phyloP scores from a whole-genome alignment of 2,113 vertebrate species.

The Ailuropoda melanoleuca region DNA sequence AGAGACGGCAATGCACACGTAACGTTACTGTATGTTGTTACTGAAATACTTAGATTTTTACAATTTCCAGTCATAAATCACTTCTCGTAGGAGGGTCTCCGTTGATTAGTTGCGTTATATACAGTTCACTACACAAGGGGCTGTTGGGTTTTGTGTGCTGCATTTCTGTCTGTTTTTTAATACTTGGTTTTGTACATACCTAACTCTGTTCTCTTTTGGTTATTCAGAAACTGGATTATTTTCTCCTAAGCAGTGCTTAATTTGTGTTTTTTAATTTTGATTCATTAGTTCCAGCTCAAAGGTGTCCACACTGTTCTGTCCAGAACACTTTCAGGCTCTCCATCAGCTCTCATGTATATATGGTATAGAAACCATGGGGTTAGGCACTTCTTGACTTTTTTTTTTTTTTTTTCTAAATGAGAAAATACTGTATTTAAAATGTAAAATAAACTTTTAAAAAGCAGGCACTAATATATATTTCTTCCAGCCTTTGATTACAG shows the following conservation, averaged over 20 bases:
- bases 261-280: slow-evolving; percentile 75
- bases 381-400: slow-evolving; percentile 82
- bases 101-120: slow-evolving; percentile 58
- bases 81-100: slow-evolving; percentile 64
- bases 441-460: slow-evolving; percentile 85
- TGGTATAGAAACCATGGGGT: slow-evolving; percentile 75
- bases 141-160: not conserved
- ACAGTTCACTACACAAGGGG: slow-evolving; percentile 46
- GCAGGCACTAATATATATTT: slow-evolving; percentile 87
- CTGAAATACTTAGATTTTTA: slow-evolving; percentile 48
- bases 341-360: slow-evolving; percentile 77
- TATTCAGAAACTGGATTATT: slow-evolving; percentile 76
- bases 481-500: slow-evolving; percentile 79
- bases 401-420: slow-evolving; percentile 76
- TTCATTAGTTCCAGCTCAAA: slow-evolving; percentile 65
- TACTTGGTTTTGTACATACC: slow-evolving; percentile 79
- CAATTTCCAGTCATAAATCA: slow-evolving; percentile 25
- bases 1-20: slow-evolving; percentile 48
- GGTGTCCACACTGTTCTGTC: slow-evolving; percentile 79
- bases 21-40: slow-evolving; percentile 66
- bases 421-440: slow-evolving; percentile 87
- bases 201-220: slow-evolving; percentile 73
- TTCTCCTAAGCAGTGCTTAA: slow-evolving; percentile 74
- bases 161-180: slow-evolving; percentile 60
- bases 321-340: slow-evolving; percentile 70